Conservation (phyloP, 2,888 invertebrate genomes). For the Platerodrilus igneus region DNA sequence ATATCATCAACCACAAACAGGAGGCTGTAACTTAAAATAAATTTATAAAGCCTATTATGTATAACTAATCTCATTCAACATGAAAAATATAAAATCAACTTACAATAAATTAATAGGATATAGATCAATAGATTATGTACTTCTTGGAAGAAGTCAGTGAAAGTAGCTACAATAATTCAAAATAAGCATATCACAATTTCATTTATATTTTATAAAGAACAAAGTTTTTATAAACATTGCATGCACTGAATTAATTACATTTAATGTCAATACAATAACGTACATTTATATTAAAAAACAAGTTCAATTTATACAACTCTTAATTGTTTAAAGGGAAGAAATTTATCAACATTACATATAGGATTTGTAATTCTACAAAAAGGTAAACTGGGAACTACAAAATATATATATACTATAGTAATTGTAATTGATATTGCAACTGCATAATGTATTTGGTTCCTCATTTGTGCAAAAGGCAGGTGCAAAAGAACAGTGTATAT, state of each 20-base stretch:
- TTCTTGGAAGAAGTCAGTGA: no score
- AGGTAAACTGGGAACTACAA: constrained; percentile 40
- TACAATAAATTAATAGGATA: no score
- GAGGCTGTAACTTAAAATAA: no score
- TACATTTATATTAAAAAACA: constrained; percentile 47
- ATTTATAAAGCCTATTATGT: no score
- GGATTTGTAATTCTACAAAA: constrained; percentile 39
- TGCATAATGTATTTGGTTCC: constrained; percentile 34
- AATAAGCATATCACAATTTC: no score
- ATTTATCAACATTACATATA: constrained; percentile 39
- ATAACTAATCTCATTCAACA: no score
- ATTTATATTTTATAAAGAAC: no score
- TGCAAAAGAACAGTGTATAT: constrained; percentile 38
- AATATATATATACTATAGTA: constrained; percentile 40
- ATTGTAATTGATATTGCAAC: constrained; percentile 35
- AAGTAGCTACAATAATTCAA: no score
- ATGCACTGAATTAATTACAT: constrained; percentile 42
- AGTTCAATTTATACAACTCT: constrained; percentile 44
- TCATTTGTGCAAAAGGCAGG: constrained; percentile 41
- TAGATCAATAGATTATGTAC: no score
- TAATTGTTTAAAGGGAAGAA: constrained; percentile 41
- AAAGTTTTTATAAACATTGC: constrained; percentile 21
- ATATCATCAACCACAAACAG: no score
- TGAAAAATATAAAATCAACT: no score
- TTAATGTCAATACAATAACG: constrained; percentile 46